Conservation (phyloP, 2,797 vertebrate genomes). For the Lagocephalus sceleratus region DNA sequence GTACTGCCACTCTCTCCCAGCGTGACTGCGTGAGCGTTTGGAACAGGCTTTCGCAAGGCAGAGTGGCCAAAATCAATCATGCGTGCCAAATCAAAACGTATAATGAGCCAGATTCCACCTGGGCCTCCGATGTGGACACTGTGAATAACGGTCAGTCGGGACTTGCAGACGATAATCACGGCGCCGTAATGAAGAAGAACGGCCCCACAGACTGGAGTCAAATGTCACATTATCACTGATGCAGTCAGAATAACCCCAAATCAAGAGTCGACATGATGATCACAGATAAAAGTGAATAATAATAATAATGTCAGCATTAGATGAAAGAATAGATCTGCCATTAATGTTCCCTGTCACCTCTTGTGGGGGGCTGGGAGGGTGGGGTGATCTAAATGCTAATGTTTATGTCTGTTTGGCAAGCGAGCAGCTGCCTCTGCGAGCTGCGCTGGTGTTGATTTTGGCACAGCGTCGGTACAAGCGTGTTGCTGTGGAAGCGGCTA, state of each 20-base stretch:
- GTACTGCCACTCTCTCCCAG: neutral
- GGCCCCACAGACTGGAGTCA: no score
- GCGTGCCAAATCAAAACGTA: constrained; percentile 28
- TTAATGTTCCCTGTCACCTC: constrained; percentile 26
- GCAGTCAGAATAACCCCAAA: neutral
- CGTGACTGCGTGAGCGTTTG: no score
- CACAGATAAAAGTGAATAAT: neutral
- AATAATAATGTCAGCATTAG: constrained; percentile 7
- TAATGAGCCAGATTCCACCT: constrained; percentile 30
- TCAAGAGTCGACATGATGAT: constrained; percentile 6
- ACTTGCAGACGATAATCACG: constrained; percentile 1
- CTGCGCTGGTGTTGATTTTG: constrained; percentile 62
- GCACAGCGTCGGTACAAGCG: constrained; percentile 67
- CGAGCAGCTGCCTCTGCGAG: constrained; percentile 38
- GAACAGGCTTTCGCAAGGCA: constrained; percentile 10
- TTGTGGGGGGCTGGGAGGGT: constrained; percentile 25
- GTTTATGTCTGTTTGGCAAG: constrained; percentile 54
- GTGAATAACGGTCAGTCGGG: constrained; percentile 10
- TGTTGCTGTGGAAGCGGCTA: constrained; percentile 72
- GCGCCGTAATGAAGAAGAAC: no score
- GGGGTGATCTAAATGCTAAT: constrained; percentile 42
- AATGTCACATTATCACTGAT: no score
- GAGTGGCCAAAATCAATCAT: constrained; percentile 16
- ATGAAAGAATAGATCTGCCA: constrained; percentile 32
- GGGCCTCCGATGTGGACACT: constrained; percentile 10